A percentile compares a stretch with the other conserved stretches of the same genome.
These are phyloP conservation scores for Octodonta nipae DNA, from an alignment of 2,888 invertebrate species.

Conservation along the genomic window DNA sequence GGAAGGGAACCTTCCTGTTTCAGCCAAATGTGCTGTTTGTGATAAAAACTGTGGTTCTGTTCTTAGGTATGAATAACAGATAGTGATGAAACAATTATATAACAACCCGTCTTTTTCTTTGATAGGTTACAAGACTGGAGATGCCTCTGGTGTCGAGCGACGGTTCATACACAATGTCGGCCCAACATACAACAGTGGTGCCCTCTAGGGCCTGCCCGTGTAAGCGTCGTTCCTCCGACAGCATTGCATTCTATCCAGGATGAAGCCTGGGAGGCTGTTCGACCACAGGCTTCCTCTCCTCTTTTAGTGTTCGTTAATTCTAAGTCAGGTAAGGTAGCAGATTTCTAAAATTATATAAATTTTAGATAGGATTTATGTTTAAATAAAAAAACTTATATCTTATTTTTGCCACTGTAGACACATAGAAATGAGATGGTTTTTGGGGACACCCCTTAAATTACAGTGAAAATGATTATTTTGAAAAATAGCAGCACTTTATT, in stretches of 20 bases:
- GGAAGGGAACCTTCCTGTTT: slow-evolving; percentile 91
- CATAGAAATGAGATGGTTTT: no score
- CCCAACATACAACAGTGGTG: slow-evolving; percentile 67
- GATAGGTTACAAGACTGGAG: slow-evolving; percentile 83
- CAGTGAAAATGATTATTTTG: no score
- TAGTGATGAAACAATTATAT: background rate
- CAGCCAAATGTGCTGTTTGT: slow-evolving; percentile 83
- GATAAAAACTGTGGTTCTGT: slow-evolving; percentile 96
- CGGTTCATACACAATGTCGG: slow-evolving; percentile 83
- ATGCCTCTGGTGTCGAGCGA: slow-evolving; percentile 89
- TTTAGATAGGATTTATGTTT: no score
- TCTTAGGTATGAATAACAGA: slow-evolving; percentile 47
- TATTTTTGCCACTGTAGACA: no score
- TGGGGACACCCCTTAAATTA: no score
- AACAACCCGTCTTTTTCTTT: slow-evolving; percentile 8
- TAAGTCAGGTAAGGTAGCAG: slow-evolving; percentile 53
- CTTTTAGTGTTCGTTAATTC: slow-evolving; percentile 95
- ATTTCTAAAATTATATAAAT: background rate
- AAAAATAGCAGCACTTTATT: no score
- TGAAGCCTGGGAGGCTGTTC: slow-evolving; percentile 81
- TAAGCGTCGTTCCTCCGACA: slow-evolving; percentile 89
- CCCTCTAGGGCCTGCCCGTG: slow-evolving; percentile 73
- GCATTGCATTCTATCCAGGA: slow-evolving; percentile 84
- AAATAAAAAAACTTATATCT: no score
- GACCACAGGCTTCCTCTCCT: slow-evolving; percentile 52